Evolutionary conservation across 2,888 invertebrate species (phyloP), one percentile per base, ranked within the genome.

Genomic region (Acanthosepion pharaonis): DNA sequence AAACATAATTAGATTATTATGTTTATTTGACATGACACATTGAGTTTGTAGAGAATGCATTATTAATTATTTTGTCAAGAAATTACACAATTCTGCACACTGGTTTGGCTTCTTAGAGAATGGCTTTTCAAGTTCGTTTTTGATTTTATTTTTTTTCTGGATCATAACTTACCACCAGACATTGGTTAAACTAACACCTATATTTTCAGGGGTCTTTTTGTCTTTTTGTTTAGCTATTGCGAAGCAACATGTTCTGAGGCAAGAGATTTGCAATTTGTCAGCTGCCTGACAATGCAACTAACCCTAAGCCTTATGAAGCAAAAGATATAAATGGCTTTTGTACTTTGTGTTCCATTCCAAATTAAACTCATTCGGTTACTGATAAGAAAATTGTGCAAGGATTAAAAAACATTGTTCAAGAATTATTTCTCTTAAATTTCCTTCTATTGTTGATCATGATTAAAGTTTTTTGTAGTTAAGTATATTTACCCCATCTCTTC

Each of bases 1-100:
- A 33, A 78, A 78, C 78, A 78, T 78, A n/a, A 78, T 78, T 78
- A 78, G 78, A 78, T 78, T 78, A 33, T 78, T 78, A 78, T 78
- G 78, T 78, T 78, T 78, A 78, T 78, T 78, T 78, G 78, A n/a
- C 78, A 78, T 78, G 78, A 78, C 78, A 78, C n/a, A 78, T 78
- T 78, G n/a, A 78, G 78, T 78, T n/a, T 78, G 78, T 78, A 78
- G n/a, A 33, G 78, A 78, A 78, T 78, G 15, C n/a, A 78, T 78
- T 78, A 78, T 78, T 78, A 78, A 78, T 78, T 33, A n/a, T 78
- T 78, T 78, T n/a, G 78, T 78, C 78, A 78, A 78, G n/a, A 78
- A 78, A 78, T 78, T 78, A 78, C 78, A 78, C 78, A 78, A 78
- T 78, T 78, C 78, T 15, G 33, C 78, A 6, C 15, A 33, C n/a